These are phyloP conservation scores for Notodonta ziczac DNA, from an alignment of 2,888 invertebrate species.

Conservation along the genomic window DNA sequence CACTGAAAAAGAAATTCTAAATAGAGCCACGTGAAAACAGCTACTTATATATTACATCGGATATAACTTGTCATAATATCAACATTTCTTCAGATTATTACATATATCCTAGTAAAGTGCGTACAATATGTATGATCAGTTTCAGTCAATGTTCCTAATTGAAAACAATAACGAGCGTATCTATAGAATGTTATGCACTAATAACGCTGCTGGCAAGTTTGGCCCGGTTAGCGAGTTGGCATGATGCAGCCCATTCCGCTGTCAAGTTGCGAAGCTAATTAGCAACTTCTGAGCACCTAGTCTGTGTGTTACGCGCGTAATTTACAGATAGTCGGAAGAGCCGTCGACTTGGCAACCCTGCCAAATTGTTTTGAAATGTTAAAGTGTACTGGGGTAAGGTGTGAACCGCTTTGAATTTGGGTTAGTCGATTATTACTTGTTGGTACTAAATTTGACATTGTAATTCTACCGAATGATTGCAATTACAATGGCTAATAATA, in stretches of 20 bases:
- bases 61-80: too few species aligned
- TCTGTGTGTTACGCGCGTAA: not conserved
- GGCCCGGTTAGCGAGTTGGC: not conserved
- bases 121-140: too few species aligned
- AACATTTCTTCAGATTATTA: too few species aligned
- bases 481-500: too few species aligned
- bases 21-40: too few species aligned
- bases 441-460: not conserved
- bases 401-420: not conserved
- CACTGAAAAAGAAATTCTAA: too few species aligned
- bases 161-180: not conserved
- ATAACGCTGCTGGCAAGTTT: slow-evolving; percentile 9
- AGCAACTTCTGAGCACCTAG: slow-evolving; percentile 2
- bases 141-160: too few species aligned
- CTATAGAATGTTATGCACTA: not conserved
- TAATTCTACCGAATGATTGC: too few species aligned
- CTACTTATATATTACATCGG: too few species aligned
- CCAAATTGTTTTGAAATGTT: slow-evolving; percentile 5
- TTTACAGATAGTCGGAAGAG: not conserved
- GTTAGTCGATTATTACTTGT: not conserved
- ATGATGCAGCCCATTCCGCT: slow-evolving; percentile 3
- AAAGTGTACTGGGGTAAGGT: not conserved
- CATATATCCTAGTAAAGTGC: too few species aligned
- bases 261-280: slow-evolving; percentile 10
- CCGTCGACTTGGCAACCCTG: not conserved